Conservation (phyloP, 2,888 invertebrate species). For the Stenurella melanura region DNA sequence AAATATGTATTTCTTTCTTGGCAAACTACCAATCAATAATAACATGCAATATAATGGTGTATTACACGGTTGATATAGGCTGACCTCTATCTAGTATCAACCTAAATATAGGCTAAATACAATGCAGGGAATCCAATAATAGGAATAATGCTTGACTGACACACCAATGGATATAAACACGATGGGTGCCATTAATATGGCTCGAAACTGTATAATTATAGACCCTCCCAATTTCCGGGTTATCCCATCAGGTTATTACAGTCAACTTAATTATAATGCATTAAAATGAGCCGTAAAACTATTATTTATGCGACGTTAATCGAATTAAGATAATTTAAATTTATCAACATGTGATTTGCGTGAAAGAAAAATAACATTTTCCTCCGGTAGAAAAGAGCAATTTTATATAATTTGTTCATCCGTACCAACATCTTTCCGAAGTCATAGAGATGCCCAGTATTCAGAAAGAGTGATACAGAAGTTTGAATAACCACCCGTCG, state of each 20-base stretch:
- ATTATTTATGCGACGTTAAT: too few relatives aligned
- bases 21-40: not conserved
- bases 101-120: slow-evolving; percentile 1
- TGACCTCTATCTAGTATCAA: not conserved
- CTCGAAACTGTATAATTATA: not conserved
- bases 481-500: too few relatives aligned
- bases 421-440: too few relatives aligned
- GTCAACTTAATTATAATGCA: not conserved
- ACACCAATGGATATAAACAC: not conserved
- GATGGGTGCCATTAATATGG: not conserved
- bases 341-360: too few relatives aligned
- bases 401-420: too few relatives aligned
- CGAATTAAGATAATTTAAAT: too few relatives aligned
- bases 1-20: not conserved
- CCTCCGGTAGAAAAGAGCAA: too few relatives aligned
- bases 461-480: too few relatives aligned
- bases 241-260: not conserved
- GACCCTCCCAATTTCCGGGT: not conserved
- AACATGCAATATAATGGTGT: not conserved
- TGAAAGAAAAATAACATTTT: too few relatives aligned
- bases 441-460: too few relatives aligned
- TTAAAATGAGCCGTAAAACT: not conserved
- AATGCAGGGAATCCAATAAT: not conserved
- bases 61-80: not conserved
- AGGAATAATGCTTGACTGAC: not conserved